Percentiles rank a stretch among this genome's conserved stretches.
phyloP scores from a whole-genome alignment of 2,888 invertebrate species.

The Netelia inedita region DNA sequence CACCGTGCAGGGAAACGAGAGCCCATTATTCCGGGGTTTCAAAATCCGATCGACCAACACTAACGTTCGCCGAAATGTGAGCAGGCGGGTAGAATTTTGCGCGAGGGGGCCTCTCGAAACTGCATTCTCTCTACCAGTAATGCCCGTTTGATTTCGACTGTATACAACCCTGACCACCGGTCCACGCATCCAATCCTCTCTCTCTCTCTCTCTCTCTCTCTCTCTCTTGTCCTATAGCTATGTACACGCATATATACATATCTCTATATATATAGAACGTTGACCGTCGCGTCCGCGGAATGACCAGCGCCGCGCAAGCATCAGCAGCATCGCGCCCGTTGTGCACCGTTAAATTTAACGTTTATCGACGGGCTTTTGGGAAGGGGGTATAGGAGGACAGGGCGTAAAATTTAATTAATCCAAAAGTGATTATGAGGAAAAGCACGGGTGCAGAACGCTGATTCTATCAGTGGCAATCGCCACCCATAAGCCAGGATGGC shows the following conservation, averaged over 20 bases:
- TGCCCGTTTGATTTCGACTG: slow-evolving; percentile 66
- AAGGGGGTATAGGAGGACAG: slow-evolving; percentile 20
- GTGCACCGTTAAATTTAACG: slow-evolving; percentile 84
- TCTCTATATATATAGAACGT: background rate
- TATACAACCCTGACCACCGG: slow-evolving; percentile 50
- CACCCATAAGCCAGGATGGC: slow-evolving; percentile 83
- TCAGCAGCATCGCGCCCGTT: slow-evolving; percentile 61
- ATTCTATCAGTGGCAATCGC: slow-evolving; percentile 84
- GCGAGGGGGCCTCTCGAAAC: slow-evolving; percentile 51
- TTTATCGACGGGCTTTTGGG: slow-evolving; percentile 79
- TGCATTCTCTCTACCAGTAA: slow-evolving; percentile 45
- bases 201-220: slow-evolving; percentile 47
- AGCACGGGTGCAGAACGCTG: slow-evolving; percentile 81
- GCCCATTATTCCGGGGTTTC: slow-evolving; percentile 50
- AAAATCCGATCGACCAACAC: slow-evolving; percentile 64
- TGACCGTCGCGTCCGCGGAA: slow-evolving; percentile 51
- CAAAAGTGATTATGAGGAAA: slow-evolving; percentile 84
- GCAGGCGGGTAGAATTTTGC: slow-evolving; percentile 26
- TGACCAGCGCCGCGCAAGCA: slow-evolving; percentile 62
- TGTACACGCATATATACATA: slow-evolving; percentile 47
- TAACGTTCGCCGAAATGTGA: slow-evolving; percentile 32
- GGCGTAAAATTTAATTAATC: slow-evolving; percentile 85
- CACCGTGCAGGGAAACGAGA: slow-evolving; percentile 50
- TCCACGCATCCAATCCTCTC: slow-evolving; percentile 37
- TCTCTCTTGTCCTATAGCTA: slow-evolving; percentile 65